Conservation (phyloP, 2,797 vertebrate species). For the Cossypha polioptera region DNA sequence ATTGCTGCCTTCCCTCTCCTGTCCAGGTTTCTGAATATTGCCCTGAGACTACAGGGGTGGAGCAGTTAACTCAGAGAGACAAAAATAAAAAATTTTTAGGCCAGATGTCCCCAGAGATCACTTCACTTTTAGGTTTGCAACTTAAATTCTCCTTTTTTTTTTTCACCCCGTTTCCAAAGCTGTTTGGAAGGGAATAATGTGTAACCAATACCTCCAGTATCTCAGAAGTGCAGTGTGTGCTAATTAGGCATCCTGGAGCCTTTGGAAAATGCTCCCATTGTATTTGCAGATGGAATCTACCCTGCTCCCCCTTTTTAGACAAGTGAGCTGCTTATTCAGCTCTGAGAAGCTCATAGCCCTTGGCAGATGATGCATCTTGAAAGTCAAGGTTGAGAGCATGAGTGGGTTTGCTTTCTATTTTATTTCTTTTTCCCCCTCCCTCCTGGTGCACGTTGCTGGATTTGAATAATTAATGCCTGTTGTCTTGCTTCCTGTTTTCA, state of each 20-base stretch:
- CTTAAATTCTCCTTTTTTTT: not conserved
- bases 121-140: not conserved
- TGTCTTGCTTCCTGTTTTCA: slow-evolving; percentile 64
- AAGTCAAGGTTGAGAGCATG: not conserved
- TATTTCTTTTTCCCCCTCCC: not conserved
- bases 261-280: slow-evolving; percentile 6
- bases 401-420: not conserved
- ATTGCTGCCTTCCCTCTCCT: not conserved
- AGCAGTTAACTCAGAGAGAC: not conserved
- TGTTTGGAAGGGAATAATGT: not conserved
- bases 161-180: not conserved
- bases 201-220: not conserved
- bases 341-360: not conserved
- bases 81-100: not conserved
- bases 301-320: not conserved
- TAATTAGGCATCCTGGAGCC: slow-evolving; percentile 43
- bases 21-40: not conserved
- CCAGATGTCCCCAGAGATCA: not conserved
- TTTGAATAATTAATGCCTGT: slow-evolving; percentile 69
- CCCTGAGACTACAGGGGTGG: not conserved
- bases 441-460: not conserved
- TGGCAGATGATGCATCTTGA: not conserved
- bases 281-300: not conserved
- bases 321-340: not conserved
- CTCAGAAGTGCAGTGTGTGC: not conserved